Base-by-base conservation (phyloP, 2,797 vertebrate genomes). In the Falco rusticolus region DNA sequence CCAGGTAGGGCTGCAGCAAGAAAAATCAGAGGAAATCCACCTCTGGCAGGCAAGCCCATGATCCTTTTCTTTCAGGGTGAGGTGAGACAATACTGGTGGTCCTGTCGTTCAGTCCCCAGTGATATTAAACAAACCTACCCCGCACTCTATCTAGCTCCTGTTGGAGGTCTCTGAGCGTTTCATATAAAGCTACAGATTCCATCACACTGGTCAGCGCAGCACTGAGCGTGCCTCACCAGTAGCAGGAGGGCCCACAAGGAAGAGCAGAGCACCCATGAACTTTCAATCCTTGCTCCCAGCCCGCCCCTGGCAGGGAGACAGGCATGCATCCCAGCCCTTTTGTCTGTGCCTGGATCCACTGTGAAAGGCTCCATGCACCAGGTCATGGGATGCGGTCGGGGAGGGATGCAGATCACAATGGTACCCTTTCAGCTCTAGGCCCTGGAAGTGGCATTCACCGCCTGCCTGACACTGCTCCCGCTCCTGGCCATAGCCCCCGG, bases 361-460 rank as follows among this genome's bases (percentile, higher is more conserved):
- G 41, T 43, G 60, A 85, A 87, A 74, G 71, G n/a, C 85, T 88
- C 59, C 54, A 51, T 1, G 2, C 51, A 89, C 10, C 29, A 69
- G 78, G 68, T 96, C 96, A 95, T 92, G 92, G 60, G 96, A 96
- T 80, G 43, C 2, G 2, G 34, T 29, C 7, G 1, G 75, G 64
- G 39, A 87, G 33, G 63, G 74, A 82, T 56, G 66, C 84, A 66
- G 43, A 74, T 90, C 54, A 92, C 88, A 95, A 66, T 8, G 45
- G 66, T 17, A 22, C 66, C 60, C 95, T 95, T 96, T 96, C 59
- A 93, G 87, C 48, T 80, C 60, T 13, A 28, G 19, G 47, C 31
- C 31, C 63, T 97, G 92, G 93, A 94, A 72, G 84, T 84, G 77
- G 31, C 77, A 93, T 93, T 96, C 80, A 84, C 31, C 41, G 83